Base-by-base conservation (phyloP, 2,888 invertebrate species). In the Dolomedes plantarius region DNA sequence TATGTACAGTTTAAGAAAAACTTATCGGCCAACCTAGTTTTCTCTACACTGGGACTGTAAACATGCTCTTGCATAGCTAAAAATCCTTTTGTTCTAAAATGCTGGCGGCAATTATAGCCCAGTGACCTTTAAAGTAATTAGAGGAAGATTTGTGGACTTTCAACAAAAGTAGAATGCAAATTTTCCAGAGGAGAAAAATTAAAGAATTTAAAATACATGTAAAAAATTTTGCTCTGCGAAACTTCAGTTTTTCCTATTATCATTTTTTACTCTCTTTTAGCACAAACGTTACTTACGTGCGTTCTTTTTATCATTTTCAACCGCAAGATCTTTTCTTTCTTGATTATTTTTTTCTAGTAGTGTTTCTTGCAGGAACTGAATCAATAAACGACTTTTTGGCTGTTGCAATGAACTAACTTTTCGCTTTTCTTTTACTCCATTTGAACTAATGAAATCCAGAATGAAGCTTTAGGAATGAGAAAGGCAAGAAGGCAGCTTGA, bases 131-230 rank as follows among this genome's bases (percentile, higher is more conserved):
- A 50, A 69, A 68, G 77, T 68, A 77, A 77, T 77, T 77, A 77
- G 36, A 36, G 77, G 32, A 32, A 77, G 77, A 77, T 77, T 77
- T 77, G 77, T 77, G 56, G 77, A 77, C 39, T 77, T 77, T 77
- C 68, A 77, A 69, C 77, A 77, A 77, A 77, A 77, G 77, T 32
- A 36, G 76, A 68, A 69, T 68, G 69, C 77, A 69, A 69, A 77
- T 77, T 77, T 69, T 62, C 56, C 13, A 1, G 69, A 27, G 9
- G 32, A 69, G 23, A 69, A 56, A 77, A 77, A 56, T 69, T 77
- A 76, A 68, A 36, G 62, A 69, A 69, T 69, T 69, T 77, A 77
- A 69, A 77, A 77, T 77, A 56, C 56, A 28, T 46, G 31, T 77
- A 77, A 77, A 77, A 69, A 50, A 19, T 78, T 28, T 67, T 50